Percentiles rank a stretch among this genome's conserved stretches.
These are phyloP conservation scores for Harmothoe impar DNA, from an alignment of 2,888 invertebrate genomes.

Conservation along the genomic window DNA sequence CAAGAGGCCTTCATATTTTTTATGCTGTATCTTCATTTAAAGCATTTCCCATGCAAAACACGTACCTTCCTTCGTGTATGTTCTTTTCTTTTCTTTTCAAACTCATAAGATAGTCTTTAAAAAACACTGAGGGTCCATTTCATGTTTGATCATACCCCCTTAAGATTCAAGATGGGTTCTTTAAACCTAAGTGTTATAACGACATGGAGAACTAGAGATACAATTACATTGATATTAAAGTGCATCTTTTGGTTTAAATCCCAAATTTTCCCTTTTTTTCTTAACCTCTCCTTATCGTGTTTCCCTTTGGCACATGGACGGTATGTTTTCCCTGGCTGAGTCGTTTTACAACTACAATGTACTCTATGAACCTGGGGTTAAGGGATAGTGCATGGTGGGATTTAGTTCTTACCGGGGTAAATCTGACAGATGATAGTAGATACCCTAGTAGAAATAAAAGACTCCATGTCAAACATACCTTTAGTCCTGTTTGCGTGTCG, in stretches of 20 bases:
- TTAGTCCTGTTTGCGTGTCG: background rate
- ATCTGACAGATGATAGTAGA: background rate
- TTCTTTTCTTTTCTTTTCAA: too few relatives aligned
- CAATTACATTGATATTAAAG: too few relatives aligned
- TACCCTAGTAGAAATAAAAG: background rate
- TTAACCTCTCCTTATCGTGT: too few relatives aligned
- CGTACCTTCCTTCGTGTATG: too few relatives aligned
- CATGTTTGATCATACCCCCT: background rate
- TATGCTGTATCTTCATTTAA: too few relatives aligned
- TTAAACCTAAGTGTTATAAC: background rate
- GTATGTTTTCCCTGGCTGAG: too few relatives aligned
- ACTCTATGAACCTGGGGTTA: background rate
- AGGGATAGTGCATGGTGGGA: background rate
- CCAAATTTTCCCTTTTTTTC: too few relatives aligned
- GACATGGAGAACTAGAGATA: background rate
- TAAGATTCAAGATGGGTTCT: background rate
- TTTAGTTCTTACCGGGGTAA: background rate
- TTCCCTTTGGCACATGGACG: too few relatives aligned
- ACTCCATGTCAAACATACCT: background rate
- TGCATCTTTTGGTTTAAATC: too few relatives aligned
- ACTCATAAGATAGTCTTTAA: too few relatives aligned
- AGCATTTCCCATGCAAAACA: too few relatives aligned
- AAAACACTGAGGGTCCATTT: background rate
- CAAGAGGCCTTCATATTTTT: too few relatives aligned
- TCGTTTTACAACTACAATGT: background rate